phyloP scores from a whole-genome alignment of 2,113 vertebrate species.

The Turnix velox region DNA sequence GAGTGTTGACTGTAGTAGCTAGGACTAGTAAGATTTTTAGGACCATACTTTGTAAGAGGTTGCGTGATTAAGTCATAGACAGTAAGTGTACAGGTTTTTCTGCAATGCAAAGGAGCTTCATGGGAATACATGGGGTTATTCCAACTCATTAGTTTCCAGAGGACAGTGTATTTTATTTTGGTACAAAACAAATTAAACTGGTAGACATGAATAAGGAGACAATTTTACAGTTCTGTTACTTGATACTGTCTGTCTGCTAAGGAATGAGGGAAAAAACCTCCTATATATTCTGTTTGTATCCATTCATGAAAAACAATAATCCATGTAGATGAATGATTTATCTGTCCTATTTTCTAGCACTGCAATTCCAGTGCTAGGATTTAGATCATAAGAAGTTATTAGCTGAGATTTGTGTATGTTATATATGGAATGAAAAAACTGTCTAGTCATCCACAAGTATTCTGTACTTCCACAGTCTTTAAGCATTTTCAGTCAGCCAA shows the following conservation, averaged over 20 bases:
- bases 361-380: slow-evolving; percentile 18
- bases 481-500: slow-evolving; percentile 73
- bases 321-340: background rate
- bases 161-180: background rate
- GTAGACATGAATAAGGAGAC: background rate
- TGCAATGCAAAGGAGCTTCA: background rate
- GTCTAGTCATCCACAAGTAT: slow-evolving; percentile 48
- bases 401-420: slow-evolving; percentile 39
- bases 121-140: background rate
- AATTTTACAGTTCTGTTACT: background rate
- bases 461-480: slow-evolving; percentile 47
- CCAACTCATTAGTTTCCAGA: background rate
- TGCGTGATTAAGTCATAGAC: background rate
- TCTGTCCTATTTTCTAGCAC: slow-evolving; percentile 41
- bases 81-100: background rate
- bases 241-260: background rate
- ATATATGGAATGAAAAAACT: slow-evolving; percentile 39
- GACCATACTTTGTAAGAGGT: background rate
- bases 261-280: background rate
- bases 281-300: background rate
- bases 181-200: background rate
- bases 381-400: slow-evolving; percentile 43
- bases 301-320: background rate
- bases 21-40: background rate
- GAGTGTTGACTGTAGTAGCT: background rate